Percentiles rank a stretch among this genome's conserved stretches.
Conservation (phyloP, 2,888 invertebrate species). For the Iphiclides podalirius region DNA sequence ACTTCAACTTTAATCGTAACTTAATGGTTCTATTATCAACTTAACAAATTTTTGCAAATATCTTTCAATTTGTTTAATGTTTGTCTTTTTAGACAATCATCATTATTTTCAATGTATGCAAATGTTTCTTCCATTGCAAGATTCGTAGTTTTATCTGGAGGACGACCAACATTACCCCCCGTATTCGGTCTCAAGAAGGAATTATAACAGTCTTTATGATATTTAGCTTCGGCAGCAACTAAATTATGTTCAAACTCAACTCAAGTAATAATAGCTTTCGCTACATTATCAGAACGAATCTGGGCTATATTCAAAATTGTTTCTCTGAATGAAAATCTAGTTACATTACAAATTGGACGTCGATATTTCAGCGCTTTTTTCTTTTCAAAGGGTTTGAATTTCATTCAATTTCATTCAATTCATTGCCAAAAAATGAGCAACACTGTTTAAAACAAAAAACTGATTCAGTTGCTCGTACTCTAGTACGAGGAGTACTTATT, state of each 20-base stretch:
- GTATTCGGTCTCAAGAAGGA: slow-evolving; percentile 40
- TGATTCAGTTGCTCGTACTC: slow-evolving; percentile 37
- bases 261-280: slow-evolving; percentile 38
- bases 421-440: background rate
- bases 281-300: slow-evolving; percentile 28
- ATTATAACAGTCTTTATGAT: slow-evolving; percentile 40
- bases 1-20: too few species aligned
- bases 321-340: slow-evolving; percentile 26
- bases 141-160: slow-evolving; percentile 31
- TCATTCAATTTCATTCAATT: slow-evolving; percentile 34
- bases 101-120: slow-evolving; percentile 24
- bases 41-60: background rate
- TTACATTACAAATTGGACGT: slow-evolving; percentile 34
- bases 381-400: too few species aligned
- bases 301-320: slow-evolving; percentile 25
- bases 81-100: slow-evolving; percentile 25
- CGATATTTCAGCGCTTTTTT: slow-evolving; percentile 32
- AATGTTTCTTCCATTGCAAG: slow-evolving; percentile 45
- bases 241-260: slow-evolving; percentile 16
- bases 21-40: too few species aligned
- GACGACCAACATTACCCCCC: slow-evolving; percentile 27
- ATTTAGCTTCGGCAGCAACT: slow-evolving; percentile 32
- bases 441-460: slow-evolving; percentile 37
- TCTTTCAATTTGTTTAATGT: slow-evolving; percentile 24
- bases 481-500: slow-evolving; percentile 35